These are phyloP conservation scores for Myripristis jacobus DNA, from an alignment of 2,797 vertebrate species.

Conservation along the genomic window DNA sequence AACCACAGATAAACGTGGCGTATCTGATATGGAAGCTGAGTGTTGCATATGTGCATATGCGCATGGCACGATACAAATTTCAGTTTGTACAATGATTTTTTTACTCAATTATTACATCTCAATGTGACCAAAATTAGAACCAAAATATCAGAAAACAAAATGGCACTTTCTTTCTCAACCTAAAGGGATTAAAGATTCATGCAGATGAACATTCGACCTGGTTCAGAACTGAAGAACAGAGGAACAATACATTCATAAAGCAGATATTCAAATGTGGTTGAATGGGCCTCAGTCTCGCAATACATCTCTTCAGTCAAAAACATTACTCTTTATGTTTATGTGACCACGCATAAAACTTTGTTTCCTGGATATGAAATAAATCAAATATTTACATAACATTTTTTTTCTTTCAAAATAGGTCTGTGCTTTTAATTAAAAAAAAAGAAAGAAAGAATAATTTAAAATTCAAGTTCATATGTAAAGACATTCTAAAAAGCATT, in stretches of 20 bases:
- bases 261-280: slow-evolving; percentile 76
- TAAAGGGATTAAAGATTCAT: slow-evolving; percentile 57
- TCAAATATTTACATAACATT: slow-evolving; percentile 82
- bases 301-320: slow-evolving; percentile 72
- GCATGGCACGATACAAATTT: slow-evolving; percentile 52
- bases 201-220: slow-evolving; percentile 65
- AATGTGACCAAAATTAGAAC: slow-evolving; percentile 52
- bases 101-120: slow-evolving; percentile 21
- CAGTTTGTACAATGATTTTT: slow-evolving; percentile 34
- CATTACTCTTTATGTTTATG: slow-evolving; percentile 63
- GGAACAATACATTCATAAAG: slow-evolving; percentile 84
- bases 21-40: slow-evolving; percentile 11
- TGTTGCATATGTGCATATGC: slow-evolving; percentile 30
- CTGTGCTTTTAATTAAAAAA: slow-evolving; percentile 85
- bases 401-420: slow-evolving; percentile 77
- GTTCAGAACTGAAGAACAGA: slow-evolving; percentile 58
- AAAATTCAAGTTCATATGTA: slow-evolving; percentile 89
- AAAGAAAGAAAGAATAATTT: slow-evolving; percentile 81
- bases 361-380: slow-evolving; percentile 82
- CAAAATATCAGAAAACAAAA: slow-evolving; percentile 43
- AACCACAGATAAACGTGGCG: slow-evolving; percentile 3
- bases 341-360: slow-evolving; percentile 70
- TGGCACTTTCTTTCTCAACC: slow-evolving; percentile 39
- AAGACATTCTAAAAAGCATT: slow-evolving; percentile 80
- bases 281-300: slow-evolving; percentile 65